Conservation (phyloP, 2,113 vertebrate species). For the Dasypus novemcinctus region DNA sequence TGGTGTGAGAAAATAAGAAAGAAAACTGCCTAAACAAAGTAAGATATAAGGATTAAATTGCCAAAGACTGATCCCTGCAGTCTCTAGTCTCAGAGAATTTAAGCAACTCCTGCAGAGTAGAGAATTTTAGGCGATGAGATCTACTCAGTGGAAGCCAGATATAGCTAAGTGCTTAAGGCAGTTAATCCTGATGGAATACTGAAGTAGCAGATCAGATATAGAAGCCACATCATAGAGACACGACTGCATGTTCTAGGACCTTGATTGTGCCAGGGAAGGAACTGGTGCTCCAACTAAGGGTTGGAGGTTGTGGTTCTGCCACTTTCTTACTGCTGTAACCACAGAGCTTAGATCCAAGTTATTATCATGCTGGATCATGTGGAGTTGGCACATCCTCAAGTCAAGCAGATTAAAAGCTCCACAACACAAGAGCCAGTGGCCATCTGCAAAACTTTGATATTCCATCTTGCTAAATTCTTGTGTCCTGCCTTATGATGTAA, state of each 20-base stretch:
- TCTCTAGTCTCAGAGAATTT: neutral
- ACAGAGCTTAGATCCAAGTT: neutral
- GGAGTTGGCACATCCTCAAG: neutral
- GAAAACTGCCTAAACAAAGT: neutral
- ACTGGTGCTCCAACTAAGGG: neutral
- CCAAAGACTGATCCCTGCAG: neutral
- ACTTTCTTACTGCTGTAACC: neutral
- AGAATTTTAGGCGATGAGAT: neutral
- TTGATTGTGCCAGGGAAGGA: neutral
- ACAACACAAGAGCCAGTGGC: neutral
- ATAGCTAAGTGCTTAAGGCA: neutral
- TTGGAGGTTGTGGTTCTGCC: neutral
- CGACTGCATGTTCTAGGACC: neutral
- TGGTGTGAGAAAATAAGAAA: slow-evolving; percentile 17
- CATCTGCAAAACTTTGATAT: neutral
- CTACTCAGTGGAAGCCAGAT: neutral
- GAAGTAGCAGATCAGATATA: neutral
- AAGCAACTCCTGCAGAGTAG: neutral
- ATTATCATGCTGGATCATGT: neutral
- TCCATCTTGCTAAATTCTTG: neutral
- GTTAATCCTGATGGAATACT: neutral
- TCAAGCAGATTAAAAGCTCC: neutral
- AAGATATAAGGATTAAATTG: neutral
- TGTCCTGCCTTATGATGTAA: neutral
- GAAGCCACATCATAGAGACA: neutral